A percentile compares a stretch with the other conserved stretches of the same genome.
Conservation (phyloP, 2,888 invertebrate species). For the Lasius platythorax region DNA sequence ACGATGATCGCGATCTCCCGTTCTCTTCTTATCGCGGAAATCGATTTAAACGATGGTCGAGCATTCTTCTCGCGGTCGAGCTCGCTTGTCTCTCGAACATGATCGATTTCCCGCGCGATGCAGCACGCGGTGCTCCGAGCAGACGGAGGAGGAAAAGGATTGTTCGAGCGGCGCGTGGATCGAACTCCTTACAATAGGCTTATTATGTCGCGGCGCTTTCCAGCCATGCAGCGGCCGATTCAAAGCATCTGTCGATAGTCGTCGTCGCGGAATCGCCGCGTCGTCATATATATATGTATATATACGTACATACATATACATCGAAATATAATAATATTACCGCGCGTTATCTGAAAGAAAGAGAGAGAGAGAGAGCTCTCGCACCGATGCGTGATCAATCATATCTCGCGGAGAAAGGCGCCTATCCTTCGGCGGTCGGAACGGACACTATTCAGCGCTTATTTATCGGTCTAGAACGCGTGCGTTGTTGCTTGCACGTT, state of each 20-base stretch:
- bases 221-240: constrained; percentile 54
- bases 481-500: constrained; percentile 59
- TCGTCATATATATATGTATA: constrained; percentile 15
- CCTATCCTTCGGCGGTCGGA: constrained; percentile 58
- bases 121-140: constrained; percentile 1
- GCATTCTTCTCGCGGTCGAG: constrained; percentile 6
- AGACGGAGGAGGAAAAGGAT: constrained; percentile 59
- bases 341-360: constrained; percentile 64
- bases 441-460: constrained; percentile 75
- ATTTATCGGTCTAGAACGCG: constrained; percentile 68
- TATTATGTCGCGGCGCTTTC: constrained; percentile 61
- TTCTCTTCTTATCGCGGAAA: constrained; percentile 25
- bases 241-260: constrained; percentile 71
- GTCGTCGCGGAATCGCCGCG: constrained; percentile 57
- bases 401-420: constrained; percentile 73
- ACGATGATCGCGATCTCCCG: constrained; percentile 14
- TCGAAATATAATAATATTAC: constrained; percentile 70
- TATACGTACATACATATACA: not conserved
- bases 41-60: constrained; percentile 6
- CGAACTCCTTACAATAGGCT: constrained; percentile 64
- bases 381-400: constrained; percentile 78
- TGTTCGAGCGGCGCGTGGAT: constrained; percentile 57
- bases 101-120: constrained; percentile 12
- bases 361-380: constrained; percentile 30
- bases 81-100: constrained; percentile 27